Evolutionary conservation across 1,140 invertebrate genomes (phyloP).

Genomic region (Portunus trituberculatus): DNA sequence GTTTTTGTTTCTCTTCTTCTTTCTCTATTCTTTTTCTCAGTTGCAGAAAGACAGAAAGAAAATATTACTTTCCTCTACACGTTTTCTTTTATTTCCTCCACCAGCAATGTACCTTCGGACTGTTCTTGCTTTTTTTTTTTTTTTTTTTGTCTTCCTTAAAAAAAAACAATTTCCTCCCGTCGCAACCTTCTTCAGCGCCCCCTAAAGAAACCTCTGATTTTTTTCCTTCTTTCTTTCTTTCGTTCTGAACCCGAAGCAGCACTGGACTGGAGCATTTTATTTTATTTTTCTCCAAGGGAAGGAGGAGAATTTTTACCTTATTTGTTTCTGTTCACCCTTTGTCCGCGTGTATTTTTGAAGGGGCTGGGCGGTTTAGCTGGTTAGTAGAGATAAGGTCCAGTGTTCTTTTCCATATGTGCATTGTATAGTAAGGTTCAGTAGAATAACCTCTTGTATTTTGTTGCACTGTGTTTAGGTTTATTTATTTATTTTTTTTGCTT

Average conservation of each 20-base stretch:
- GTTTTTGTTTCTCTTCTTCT: background rate
- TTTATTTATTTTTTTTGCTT: too few relatives aligned
- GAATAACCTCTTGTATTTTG: too few relatives aligned
- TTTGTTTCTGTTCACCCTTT: too few relatives aligned
- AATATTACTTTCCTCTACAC: background rate
- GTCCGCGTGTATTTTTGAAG: too few relatives aligned
- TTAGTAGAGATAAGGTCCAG: too few relatives aligned
- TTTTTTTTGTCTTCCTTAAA: background rate
- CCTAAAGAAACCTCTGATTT: slow-evolving; percentile 13
- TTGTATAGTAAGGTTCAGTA: too few relatives aligned
- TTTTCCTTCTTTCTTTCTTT: background rate
- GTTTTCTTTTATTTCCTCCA: background rate
- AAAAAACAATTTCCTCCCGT: background rate
- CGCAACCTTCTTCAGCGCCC: background rate
- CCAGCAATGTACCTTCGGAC: background rate
- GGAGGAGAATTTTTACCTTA: too few relatives aligned
- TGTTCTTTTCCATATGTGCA: too few relatives aligned
- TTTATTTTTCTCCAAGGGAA: background rate
- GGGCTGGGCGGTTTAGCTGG: too few relatives aligned
- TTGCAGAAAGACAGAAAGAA: too few relatives aligned
- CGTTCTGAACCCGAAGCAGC: background rate
- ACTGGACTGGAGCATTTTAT: background rate
- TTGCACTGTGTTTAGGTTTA: too few relatives aligned
- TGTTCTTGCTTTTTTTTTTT: background rate
- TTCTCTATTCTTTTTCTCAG: background rate